Percentiles rank a stretch among this genome's conserved stretches.
Evolutionary conservation across 1,140 invertebrate genomes (phyloP).

Genomic region (Ceratoteleas bidentatus): DNA sequence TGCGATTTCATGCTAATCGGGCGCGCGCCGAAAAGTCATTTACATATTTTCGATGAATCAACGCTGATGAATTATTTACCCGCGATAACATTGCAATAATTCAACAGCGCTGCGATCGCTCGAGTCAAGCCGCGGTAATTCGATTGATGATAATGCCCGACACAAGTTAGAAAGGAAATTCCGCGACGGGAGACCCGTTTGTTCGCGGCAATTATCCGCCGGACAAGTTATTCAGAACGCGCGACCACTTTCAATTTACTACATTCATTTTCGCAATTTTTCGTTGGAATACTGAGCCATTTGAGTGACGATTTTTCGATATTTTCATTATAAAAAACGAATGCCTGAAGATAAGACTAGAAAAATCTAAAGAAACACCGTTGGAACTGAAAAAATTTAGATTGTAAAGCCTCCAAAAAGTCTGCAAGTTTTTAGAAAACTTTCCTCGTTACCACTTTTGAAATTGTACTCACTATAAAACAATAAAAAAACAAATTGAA

Average conservation of each 20-base stretch:
- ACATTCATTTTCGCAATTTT: neutral
- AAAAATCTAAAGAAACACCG: no score
- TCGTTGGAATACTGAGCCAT: neutral
- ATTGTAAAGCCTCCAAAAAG: no score
- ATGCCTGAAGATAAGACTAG: no score
- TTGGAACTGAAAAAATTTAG: no score
- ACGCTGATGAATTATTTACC: slow-evolving; percentile 36
- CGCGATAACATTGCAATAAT: slow-evolving; percentile 18
- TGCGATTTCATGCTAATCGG: slow-evolving; percentile 32
- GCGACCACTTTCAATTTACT: neutral
- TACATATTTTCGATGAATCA: slow-evolving; percentile 50
- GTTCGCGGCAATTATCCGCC: no score
- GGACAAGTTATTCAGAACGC: neutral
- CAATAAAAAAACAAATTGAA: no score
- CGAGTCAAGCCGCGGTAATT: slow-evolving; percentile 2
- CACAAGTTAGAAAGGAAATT: slow-evolving; percentile 21
- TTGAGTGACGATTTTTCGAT: no score
- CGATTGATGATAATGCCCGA: slow-evolving; percentile 8
- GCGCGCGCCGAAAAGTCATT: slow-evolving; percentile 12
- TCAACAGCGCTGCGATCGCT: neutral
- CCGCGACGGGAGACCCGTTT: neutral
- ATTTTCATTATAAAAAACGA: no score
- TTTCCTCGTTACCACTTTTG: no score
- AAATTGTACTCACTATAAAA: no score
- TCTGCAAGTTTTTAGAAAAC: no score